Evolutionary conservation across 2,888 invertebrate species (phyloP).

Genomic region (Unio pictorum): DNA sequence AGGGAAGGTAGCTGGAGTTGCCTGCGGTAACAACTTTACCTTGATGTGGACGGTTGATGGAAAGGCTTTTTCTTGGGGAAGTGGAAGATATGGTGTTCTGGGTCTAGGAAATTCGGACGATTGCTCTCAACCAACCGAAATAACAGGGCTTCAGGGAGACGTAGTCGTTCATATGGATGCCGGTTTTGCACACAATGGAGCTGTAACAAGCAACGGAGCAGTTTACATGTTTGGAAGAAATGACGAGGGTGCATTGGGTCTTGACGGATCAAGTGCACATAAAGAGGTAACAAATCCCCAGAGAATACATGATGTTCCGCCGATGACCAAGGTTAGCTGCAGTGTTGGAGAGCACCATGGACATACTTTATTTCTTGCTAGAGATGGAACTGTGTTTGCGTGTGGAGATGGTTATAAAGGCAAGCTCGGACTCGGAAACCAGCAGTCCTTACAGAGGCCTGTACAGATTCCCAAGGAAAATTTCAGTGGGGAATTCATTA

Average conservation of each 20-base stretch:
- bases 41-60: conserved; percentile 47
- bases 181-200: conserved; percentile 49
- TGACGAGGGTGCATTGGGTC: conserved; percentile 43
- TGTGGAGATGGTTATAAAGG: conserved; percentile 60
- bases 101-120: conserved; percentile 43
- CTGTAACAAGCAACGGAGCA: conserved; percentile 34
- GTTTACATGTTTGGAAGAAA: conserved; percentile 51
- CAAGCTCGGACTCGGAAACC: conserved; percentile 51
- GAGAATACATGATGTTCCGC: too few relatives aligned
- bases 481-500: conserved; percentile 38
- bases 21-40: conserved; percentile 56
- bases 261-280: conserved; percentile 13
- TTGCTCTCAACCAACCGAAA: conserved; percentile 21
- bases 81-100: conserved; percentile 50
- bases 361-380: conserved; percentile 45
- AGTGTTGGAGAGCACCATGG: conserved; percentile 58
- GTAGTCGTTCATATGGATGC: conserved; percentile 32
- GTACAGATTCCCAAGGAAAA: conserved; percentile 23
- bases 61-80: conserved; percentile 48
- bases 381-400: conserved; percentile 35
- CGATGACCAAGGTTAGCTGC: conserved; percentile 34
- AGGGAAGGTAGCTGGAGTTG: conserved; percentile 35
- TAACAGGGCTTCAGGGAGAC: conserved; percentile 17
- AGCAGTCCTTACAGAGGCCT: conserved; percentile 27
- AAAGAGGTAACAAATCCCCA: conserved; percentile 14